Evolutionary conservation across 2,113 vertebrate genomes (phyloP), one percentile per base, ranked within the genome.

Genomic region (Dascyllus trimaculatus): DNA sequence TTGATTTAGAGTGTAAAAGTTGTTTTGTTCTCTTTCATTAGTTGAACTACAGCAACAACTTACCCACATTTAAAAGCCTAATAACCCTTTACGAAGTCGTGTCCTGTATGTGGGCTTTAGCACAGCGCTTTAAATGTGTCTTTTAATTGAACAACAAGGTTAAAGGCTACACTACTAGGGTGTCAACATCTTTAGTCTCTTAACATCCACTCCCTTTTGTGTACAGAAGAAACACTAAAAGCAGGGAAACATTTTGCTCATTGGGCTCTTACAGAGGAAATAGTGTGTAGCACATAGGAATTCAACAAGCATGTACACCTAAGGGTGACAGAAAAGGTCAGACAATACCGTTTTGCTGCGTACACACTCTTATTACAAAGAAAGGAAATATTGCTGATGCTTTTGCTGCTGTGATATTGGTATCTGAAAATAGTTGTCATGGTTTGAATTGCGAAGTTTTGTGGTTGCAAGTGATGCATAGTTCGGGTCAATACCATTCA

Each of bases 11-110:
- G 9, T 35, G 14, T n/a, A 38, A 14, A 46, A 11, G 25, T 56
- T 40, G 32, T 40, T 81, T 78, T 63, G 18, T 52, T 29, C 54
- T 22, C 40, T 49, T 80, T 61, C 38, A 57, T 67, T 65, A 56
- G 19, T 57, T 69, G 1, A 43, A 70, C 38, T 68, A 26, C 35
- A 63, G 43, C 24, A 32, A 32, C 11, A 2, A 19, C 46, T 64
- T 24, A 25, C 21, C 21, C n/a, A 53, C 54, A 38, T 65, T 43
- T 75, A 66, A 78, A 64, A 46, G 17, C 60, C 21, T 32, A 53
- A 32, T 29, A 67, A 32, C 26, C 60, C 18, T 74, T 83, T 21
- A 65, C 5, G 40, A 72, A 61, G 45, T 48, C 1, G 35, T 71
- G 40, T 45, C 35, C 15, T 53, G 4, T 22, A 49, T 26, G 9